Base-by-base conservation (phyloP, 1,140 invertebrate genomes). In the Colletes gigas region DNA sequence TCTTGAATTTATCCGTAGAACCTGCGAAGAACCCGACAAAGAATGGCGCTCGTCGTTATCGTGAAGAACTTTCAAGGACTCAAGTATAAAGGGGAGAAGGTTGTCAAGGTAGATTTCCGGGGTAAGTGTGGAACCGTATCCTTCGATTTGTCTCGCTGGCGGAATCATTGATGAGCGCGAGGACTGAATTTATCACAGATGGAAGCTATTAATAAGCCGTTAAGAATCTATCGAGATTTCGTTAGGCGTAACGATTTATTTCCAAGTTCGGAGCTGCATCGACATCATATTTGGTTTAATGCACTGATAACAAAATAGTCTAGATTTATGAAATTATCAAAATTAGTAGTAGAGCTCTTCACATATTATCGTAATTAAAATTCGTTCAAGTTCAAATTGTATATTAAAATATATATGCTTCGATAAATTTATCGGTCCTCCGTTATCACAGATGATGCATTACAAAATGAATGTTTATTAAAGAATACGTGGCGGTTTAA, bases 21-120 rank as follows among this genome's bases (percentile, higher is more conserved):
- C 39, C 65, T 4, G 39, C 15, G 12, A 7, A 17, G 0, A 4
- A 15, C 3, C 5, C 44, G 8, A 7, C 17, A 1, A 3, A 83
- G 63, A 41, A 96, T 96, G 96, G 95, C 95, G 70, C 93, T 96
- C 19, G 91, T 94, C 10, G 94, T 96, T 6, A 94, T 93, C 85
- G 85, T 96, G 17, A 95, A 95, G 88, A 94, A 95, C 69, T 95
- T 96, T 84, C 95, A 96, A 90, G 92, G 95, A 44, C 89, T 95
- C 15, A 95, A 95, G 88, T 94, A 92, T 86, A 95, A 94, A 85
- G 94, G 94, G n/a, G 95, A 96, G 78, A 95, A 96, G 85, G 93
- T 94, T 76, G 94, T 94, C 60, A 95, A 94, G 81, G 91, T 96
- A 71, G 95, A 95, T 79, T 96, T 96, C 85, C 93, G 96, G 93